phyloP scores from a whole-genome alignment of 2,888 invertebrate species.

The Liposcelis brunnea region DNA sequence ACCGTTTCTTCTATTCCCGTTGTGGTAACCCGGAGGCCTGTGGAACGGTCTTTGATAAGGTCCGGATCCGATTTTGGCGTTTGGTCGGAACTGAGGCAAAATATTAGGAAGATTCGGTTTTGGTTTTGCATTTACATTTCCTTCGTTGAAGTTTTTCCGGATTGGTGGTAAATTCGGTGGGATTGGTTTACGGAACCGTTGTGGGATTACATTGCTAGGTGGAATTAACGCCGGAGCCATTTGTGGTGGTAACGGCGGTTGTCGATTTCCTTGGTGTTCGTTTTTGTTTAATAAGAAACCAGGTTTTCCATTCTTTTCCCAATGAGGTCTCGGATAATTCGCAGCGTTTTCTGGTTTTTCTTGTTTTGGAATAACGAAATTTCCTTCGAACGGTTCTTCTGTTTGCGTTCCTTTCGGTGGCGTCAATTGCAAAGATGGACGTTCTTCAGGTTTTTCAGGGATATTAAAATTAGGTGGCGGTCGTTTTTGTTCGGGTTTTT shows the following conservation, averaged over 20 bases:
- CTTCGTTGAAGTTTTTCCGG: slow-evolving; percentile 7
- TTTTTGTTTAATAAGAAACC: slow-evolving; percentile 24
- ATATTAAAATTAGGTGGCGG: slow-evolving; percentile 4
- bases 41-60: slow-evolving; percentile 21
- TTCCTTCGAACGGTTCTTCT: slow-evolving; percentile 7
- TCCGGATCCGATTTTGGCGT: slow-evolving; percentile 37
- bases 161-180: slow-evolving; percentile 3
- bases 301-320: slow-evolving; percentile 25
- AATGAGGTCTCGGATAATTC: slow-evolving; percentile 27
- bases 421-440: slow-evolving; percentile 9
- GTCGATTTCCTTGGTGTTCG: slow-evolving; percentile 21
- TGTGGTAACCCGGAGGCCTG: slow-evolving; percentile 1
- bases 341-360: slow-evolving; percentile 15
- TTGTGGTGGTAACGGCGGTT: slow-evolving; percentile 10
- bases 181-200: slow-evolving; percentile 1
- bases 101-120: slow-evolving; percentile 39
- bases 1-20: too few relatives aligned
- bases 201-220: background rate
- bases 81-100: slow-evolving; percentile 52
- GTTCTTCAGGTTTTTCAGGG: too few relatives aligned
- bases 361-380: slow-evolving; percentile 11
- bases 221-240: slow-evolving; percentile 3
- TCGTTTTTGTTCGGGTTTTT: slow-evolving; percentile 2
- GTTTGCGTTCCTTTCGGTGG: slow-evolving; percentile 16
- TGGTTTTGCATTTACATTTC: background rate